These are phyloP conservation scores for Mormyrus proboscirostris DNA, from an alignment of 2,797 vertebrate species.

Conservation along the genomic window DNA sequence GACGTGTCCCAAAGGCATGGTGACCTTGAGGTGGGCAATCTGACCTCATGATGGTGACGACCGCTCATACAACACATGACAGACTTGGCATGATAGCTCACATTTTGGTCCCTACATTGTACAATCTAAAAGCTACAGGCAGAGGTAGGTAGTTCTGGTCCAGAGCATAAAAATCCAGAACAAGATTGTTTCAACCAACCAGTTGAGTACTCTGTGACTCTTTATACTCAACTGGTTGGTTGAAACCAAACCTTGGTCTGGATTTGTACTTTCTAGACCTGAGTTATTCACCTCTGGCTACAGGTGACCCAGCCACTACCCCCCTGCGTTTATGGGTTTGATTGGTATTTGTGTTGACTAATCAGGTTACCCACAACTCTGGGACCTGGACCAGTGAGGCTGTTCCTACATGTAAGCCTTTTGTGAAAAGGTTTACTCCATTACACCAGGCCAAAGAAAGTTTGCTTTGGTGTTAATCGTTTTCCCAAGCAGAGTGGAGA, in stretches of 20 bases:
- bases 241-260: background rate
- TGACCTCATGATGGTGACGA: background rate
- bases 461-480: constrained; percentile 61
- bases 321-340: no score
- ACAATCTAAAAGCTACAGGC: background rate
- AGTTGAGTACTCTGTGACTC: background rate
- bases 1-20: background rate
- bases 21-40: background rate
- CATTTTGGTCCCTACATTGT: background rate
- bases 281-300: background rate
- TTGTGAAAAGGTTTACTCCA: constrained; percentile 42
- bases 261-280: background rate
- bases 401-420: constrained; percentile 32
- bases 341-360: background rate
- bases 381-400: background rate
- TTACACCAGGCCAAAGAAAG: constrained; percentile 63
- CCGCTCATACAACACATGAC: background rate
- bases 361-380: background rate
- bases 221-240: background rate
- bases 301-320: background rate
- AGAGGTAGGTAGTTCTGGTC: background rate
- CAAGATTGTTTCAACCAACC: background rate
- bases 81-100: background rate
- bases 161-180: background rate
- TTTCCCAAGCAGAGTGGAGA: constrained; percentile 31